phyloP scores from a whole-genome alignment of 2,888 invertebrate species.

The Acleris cristana region DNA sequence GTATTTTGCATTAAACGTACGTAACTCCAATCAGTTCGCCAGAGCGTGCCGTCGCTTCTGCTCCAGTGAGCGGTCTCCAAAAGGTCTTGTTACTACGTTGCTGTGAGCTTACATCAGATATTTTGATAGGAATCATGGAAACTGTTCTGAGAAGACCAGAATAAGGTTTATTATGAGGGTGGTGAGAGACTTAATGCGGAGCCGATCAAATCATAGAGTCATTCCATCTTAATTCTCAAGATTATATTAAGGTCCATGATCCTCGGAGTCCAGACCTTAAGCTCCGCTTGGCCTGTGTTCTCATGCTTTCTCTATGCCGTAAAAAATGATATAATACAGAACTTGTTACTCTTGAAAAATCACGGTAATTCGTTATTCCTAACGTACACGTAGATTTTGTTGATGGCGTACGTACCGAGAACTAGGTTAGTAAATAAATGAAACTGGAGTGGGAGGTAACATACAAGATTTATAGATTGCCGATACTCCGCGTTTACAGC shows the following conservation, averaged over 20 bases:
- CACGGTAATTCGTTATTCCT: no score
- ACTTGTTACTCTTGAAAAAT: no score
- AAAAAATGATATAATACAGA: no score
- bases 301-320: no score
- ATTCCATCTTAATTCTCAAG: no score
- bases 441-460: constrained; percentile 15
- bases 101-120: background rate
- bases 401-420: constrained; percentile 1
- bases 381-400: background rate
- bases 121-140: background rate
- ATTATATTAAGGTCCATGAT: no score
- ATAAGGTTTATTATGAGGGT: background rate
- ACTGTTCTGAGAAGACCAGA: background rate
- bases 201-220: no score
- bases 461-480: constrained; percentile 23
- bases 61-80: constrained; percentile 1
- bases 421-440: constrained; percentile 16
- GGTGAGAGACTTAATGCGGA: no score
- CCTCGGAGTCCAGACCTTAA: no score
- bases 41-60: constrained; percentile 17
- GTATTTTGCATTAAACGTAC: constrained; percentile 2
- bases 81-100: background rate
- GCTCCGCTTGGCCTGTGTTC: no score
- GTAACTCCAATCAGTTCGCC: constrained; percentile 10
- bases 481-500: constrained; percentile 3